A percentile compares a stretch with the other conserved stretches of the same genome.
phyloP scores from a whole-genome alignment of 1,140 invertebrate genomes.

The Calliopsis andreniformis region DNA sequence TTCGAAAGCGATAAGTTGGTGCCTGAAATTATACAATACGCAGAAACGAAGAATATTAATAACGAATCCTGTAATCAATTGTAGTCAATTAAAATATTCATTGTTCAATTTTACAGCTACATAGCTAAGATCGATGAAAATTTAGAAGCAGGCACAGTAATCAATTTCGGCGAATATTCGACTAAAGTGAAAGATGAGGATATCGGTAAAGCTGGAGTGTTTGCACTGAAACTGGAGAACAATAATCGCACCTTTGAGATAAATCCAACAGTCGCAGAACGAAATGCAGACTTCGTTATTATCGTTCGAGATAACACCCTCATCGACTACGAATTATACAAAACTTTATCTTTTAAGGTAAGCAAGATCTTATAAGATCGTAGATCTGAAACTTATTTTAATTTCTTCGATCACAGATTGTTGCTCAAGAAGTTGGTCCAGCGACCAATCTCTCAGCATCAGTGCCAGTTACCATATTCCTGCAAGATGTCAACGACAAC shows the following conservation, averaged over 20 bases:
- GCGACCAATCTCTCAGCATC: constrained; percentile 87
- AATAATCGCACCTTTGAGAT: constrained; percentile 95
- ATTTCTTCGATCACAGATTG: constrained; percentile 82
- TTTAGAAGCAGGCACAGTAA: constrained; percentile 88
- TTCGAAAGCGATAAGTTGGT: constrained; percentile 89
- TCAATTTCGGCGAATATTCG: constrained; percentile 87
- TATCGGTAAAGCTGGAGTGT: constrained; percentile 91
- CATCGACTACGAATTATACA: constrained; percentile 91
- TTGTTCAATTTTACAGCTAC: constrained; percentile 84
- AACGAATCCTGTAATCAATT: too few species aligned
- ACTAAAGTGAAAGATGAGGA: constrained; percentile 89
- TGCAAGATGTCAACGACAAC: constrained; percentile 96
- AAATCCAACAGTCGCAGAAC: constrained; percentile 92
- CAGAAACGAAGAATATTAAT: too few species aligned
- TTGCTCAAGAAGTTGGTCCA: constrained; percentile 90
- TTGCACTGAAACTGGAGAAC: constrained; percentile 88
- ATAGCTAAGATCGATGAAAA: constrained; percentile 90
- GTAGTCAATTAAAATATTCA: too few species aligned
- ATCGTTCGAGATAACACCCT: constrained; percentile 90
- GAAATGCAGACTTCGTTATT: constrained; percentile 90
- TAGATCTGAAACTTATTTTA: too few species aligned
- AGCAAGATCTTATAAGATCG: too few species aligned
- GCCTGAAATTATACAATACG: too few species aligned
- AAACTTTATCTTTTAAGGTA: constrained; percentile 87
- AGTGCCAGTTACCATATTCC: constrained; percentile 89